Percentiles rank a stretch among this genome's conserved stretches.
phyloP scores from a whole-genome alignment of 2,113 vertebrate species.

The Salvator merianae region DNA sequence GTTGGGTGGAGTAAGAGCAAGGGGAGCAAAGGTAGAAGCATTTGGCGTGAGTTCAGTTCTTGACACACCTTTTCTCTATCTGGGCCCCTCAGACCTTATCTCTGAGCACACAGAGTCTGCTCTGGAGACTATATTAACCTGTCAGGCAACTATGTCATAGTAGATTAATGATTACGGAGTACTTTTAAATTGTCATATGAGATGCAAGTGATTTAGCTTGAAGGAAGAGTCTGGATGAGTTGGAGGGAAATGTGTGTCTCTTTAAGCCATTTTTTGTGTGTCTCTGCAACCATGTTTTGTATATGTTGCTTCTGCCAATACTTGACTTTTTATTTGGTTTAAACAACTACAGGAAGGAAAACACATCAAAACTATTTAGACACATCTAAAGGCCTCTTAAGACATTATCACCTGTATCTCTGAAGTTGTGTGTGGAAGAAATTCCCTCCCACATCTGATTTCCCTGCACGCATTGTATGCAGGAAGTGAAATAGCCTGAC shows the following conservation, averaged over 20 bases:
- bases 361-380: neutral
- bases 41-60: neutral
- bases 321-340: neutral
- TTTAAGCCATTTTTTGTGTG: neutral
- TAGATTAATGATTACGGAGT: neutral
- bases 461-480: neutral
- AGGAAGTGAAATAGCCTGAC: neutral
- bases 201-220: neutral
- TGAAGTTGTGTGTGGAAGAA: neutral
- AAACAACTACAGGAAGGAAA: neutral
- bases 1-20: neutral
- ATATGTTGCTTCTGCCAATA: neutral
- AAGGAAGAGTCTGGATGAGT: neutral
- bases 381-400: neutral
- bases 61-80: neutral
- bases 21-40: neutral
- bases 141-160: conserved; percentile 1
- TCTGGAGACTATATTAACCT: neutral
- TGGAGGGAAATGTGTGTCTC: neutral
- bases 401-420: neutral
- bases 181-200: neutral
- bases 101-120: neutral
- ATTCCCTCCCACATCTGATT: neutral
- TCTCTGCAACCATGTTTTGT: neutral
- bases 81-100: neutral